A percentile compares a stretch with the other conserved stretches of the same genome.
These are phyloP conservation scores for Amorpha juglandis DNA, from an alignment of 2,888 invertebrate species.

Conservation along the genomic window DNA sequence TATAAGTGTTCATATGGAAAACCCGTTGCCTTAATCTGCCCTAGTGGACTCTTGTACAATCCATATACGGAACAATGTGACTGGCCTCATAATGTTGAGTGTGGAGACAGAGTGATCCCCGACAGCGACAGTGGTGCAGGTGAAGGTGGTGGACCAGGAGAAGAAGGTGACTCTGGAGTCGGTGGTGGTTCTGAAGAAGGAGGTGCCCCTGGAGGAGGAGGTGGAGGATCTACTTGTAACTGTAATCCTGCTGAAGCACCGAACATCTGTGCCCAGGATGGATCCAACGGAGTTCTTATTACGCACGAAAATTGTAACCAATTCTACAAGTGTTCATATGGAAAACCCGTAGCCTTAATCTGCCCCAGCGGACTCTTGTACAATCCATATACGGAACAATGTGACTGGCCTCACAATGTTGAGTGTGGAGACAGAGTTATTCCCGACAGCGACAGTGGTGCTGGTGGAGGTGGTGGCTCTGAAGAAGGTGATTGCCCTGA, in stretches of 20 bases:
- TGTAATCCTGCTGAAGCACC: conserved; percentile 42
- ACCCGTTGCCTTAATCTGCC: conserved; percentile 81
- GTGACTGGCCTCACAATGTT: conserved; percentile 50
- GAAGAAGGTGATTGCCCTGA: conserved; percentile 1
- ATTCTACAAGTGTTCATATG: conserved; percentile 48
- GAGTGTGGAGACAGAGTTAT: conserved; percentile 45
- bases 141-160: conserved; percentile 25
- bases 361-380: conserved; percentile 41
- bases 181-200: conserved; percentile 39
- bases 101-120: conserved; percentile 43
- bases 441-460: conserved; percentile 31
- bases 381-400: conserved; percentile 41
- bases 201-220: conserved; percentile 21
- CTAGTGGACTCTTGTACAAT: conserved; percentile 46
- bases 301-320: conserved; percentile 56
- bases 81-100: conserved; percentile 48
- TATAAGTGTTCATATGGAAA: conserved; percentile 84
- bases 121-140: conserved; percentile 24
- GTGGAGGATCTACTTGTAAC: conserved; percentile 31
- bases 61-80: conserved; percentile 45
- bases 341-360: conserved; percentile 36
- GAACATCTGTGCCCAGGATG: conserved; percentile 44
- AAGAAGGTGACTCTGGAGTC: conserved; percentile 43
- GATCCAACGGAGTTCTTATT: conserved; percentile 46
- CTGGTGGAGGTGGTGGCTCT: conserved; percentile 17